phyloP scores from a whole-genome alignment of 2,888 invertebrate genomes.

The Chelonus formosanus region DNA sequence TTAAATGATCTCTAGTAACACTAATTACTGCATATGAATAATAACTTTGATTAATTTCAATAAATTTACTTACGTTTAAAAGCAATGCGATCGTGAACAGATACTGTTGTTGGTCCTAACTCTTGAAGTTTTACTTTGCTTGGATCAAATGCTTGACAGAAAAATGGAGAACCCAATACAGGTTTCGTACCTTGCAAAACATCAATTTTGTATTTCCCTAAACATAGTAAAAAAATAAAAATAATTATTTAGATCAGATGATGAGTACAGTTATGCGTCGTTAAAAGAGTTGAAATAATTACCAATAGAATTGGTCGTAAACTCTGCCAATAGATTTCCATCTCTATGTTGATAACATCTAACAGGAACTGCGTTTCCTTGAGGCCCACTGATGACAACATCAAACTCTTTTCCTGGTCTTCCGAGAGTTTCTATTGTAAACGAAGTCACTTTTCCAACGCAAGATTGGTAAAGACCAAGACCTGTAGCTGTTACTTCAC shows the following conservation, averaged over 20 bases:
- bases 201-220: slow-evolving; percentile 71
- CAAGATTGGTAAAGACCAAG: slow-evolving; percentile 87
- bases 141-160: slow-evolving; percentile 91
- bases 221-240: slow-evolving; percentile 20
- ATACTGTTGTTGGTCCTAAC: slow-evolving; percentile 78
- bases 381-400: slow-evolving; percentile 86
- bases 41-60: background rate
- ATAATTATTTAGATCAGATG: background rate
- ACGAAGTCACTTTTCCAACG: slow-evolving; percentile 82
- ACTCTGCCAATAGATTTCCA: slow-evolving; percentile 94
- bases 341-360: slow-evolving; percentile 96
- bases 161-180: slow-evolving; percentile 91
- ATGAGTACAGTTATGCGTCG: background rate
- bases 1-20: too few relatives aligned
- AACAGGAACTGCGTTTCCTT: slow-evolving; percentile 84
- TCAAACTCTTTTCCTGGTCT: slow-evolving; percentile 88
- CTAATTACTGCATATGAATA: too few relatives aligned
- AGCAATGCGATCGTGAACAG: slow-evolving; percentile 83
- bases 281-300: background rate
- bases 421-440: slow-evolving; percentile 88
- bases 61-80: slow-evolving; percentile 74
- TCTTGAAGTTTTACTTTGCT: slow-evolving; percentile 82
- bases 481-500: slow-evolving; percentile 81
- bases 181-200: slow-evolving; percentile 90
- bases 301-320: slow-evolving; percentile 82